phyloP scores from a whole-genome alignment of 2,113 vertebrate species.

The Gulo gulo region DNA sequence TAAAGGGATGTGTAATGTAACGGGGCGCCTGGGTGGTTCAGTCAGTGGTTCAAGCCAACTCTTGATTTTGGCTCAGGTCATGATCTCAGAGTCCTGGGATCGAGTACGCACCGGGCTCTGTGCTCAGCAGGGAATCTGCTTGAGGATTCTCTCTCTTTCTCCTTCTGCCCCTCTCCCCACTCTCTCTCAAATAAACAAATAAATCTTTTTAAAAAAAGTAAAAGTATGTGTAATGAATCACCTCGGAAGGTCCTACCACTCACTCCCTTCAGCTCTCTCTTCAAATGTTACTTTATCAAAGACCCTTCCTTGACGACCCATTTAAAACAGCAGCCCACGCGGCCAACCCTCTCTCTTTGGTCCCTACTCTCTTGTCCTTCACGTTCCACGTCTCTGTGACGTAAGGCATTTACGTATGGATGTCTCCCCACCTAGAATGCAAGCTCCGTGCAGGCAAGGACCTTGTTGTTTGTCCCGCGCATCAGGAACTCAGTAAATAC shows the following conservation, averaged over 20 bases:
- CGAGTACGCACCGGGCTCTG: background rate
- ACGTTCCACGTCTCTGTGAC: fast-evolving
- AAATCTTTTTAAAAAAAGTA: background rate
- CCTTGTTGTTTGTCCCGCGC: background rate
- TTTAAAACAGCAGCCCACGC: background rate
- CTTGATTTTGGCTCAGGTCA: background rate
- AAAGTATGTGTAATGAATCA: fast-evolving
- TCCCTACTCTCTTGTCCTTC: background rate
- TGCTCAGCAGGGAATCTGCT: background rate
- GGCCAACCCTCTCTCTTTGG: background rate
- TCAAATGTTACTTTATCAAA: background rate
- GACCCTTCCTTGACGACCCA: background rate
- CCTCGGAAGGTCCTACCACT: background rate
- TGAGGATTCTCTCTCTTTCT: background rate
- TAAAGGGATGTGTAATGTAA: background rate
- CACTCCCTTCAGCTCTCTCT: no score
- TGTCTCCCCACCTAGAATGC: background rate
- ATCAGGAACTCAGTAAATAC: background rate
- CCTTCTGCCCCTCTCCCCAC: background rate
- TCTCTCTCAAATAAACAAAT: background rate
- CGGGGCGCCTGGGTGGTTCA: background rate
- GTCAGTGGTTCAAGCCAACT: background rate
- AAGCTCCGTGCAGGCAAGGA: no score
- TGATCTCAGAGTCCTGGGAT: background rate
- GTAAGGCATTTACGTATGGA: fast-evolving